These are phyloP conservation scores for Lycia hirtaria DNA, from an alignment of 2,888 invertebrate species.

Conservation along the genomic window DNA sequence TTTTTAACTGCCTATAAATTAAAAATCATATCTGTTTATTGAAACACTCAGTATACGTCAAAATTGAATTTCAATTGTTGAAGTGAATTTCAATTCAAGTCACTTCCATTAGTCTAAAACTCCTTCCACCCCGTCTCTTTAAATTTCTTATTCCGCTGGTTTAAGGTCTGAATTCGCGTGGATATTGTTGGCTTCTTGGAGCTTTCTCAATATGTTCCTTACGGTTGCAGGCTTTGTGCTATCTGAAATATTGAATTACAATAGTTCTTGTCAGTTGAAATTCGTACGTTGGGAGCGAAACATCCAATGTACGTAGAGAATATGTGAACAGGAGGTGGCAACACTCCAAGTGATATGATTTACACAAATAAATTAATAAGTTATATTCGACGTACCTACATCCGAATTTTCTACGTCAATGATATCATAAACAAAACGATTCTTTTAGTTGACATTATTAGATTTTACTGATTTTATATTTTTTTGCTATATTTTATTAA, in stretches of 20 bases:
- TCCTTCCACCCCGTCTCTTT: background rate
- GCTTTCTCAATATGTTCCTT: slow-evolving; percentile 30
- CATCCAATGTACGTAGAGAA: background rate
- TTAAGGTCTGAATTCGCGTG: slow-evolving; percentile 20
- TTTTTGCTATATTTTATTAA: no score
- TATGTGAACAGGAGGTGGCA: background rate
- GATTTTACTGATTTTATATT: no score
- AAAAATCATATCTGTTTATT: background rate
- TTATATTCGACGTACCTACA: no score
- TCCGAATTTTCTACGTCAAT: no score
- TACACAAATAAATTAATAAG: no score
- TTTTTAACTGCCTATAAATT: no score
- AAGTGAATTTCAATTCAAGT: slow-evolving; percentile 29
- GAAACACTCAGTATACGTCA: slow-evolving; percentile 12
- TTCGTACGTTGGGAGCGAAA: slow-evolving; percentile 32
- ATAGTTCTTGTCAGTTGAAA: slow-evolving; percentile 43
- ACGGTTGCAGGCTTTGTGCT: slow-evolving; percentile 26
- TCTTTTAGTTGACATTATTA: no score
- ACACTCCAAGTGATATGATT: background rate
- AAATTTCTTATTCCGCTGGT: slow-evolving; percentile 11
- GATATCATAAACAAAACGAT: no score
- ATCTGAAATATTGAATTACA: slow-evolving; percentile 51
- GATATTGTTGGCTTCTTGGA: slow-evolving; percentile 13
- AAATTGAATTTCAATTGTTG: no score
- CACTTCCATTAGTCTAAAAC: slow-evolving; percentile 26